Base-by-base conservation (phyloP, 2,797 vertebrate genomes). In the Thamnophis elegans region DNA sequence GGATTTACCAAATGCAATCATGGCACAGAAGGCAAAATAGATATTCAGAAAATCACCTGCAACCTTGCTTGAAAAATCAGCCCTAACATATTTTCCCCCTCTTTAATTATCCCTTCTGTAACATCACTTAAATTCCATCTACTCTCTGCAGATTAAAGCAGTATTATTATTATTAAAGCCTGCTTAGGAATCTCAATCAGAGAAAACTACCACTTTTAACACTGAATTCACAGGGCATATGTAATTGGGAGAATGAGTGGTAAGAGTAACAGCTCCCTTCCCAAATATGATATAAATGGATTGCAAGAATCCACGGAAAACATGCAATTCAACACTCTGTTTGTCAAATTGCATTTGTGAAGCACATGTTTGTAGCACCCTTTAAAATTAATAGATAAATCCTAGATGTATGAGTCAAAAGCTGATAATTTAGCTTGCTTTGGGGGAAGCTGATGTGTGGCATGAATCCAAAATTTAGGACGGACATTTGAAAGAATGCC, bases 101-200 rank as follows among this genome's bases (percentile, higher is more conserved):
- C 96, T 94, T 95, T 95, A 95, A 95, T 96, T 93, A 95, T 93
- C 95, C 95, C 91, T 51, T 91, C 88, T 95, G 95, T 96, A 93
- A 93, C 78, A 92, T 95, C 94, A 89, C 89, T 68, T 94, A 92
- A 91, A 93, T 95, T 51, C 91, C 82, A 36, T 94, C 96, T 96
- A 95, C 91, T 95, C 94, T 93, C 93, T 96, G 95, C 93, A 95
- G 96, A 96, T 96, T 93, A 96, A 93, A 96, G 93, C 92, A 92
- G 94, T 92, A 94, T 59, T 62, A 36, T 94, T 93, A 94, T 97
- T 95, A 95, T 96, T 96, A 96, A 97, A 97, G 95, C 91, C 95
- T 95, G 94, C 95, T 95, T 96, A 96, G 95, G 94, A 91, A 95
- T 92, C 93, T 94, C 93, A 89, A 92, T 96, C 94, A 90, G 92